Base-by-base conservation (phyloP, 2,888 invertebrate genomes). In the Cosmorhoe ocellata region DNA sequence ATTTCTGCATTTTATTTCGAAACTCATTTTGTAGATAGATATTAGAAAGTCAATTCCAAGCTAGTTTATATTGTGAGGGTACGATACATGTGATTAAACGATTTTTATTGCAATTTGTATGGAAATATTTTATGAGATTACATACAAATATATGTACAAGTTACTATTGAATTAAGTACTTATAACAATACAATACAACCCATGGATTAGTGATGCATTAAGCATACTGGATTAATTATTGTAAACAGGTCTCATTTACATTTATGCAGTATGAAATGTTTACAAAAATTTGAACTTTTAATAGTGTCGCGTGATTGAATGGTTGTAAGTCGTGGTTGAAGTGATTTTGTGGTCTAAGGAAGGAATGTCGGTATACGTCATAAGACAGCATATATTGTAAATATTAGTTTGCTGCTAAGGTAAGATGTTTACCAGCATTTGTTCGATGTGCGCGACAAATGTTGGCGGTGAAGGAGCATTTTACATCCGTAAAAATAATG, bases 311-410 rank as follows among this genome's bases (percentile, higher is more conserved):
- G 61, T 61, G 56, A 59, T 59, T 61, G 50, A 48, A 61, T 57
- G 63, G 62, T 63, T 65, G 54, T 65, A 56, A 52, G 59, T 60
- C 61, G 51, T 64, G 55, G 57, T 49, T 56, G 12, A 50, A 56
- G 50, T 63, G 51, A 65, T 64, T 55, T 55, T 45, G 41, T 51
- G 55, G 43, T 51, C 43, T 62, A 63, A 58, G 50, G 36, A 57
- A 56, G 63, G 60, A 66, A 66, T 69, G 66, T 68, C 69, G 71
- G 84, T 84, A 84, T 84, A 84, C 81, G 83, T 74, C 69, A 66
- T 76, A 78, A 70, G 67, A 64, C 74, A 45, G 65, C 63, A 72
- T 66, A 67, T 69, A 28, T 56, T 73, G 69, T 74, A 74, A 62
- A 73, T 76, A 76, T 30, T 66, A 51, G 52, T 52, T 40, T 49